Evolutionary conservation across 1,140 invertebrate species (phyloP).

Genomic region (Thaumatotibia leucotreta): DNA sequence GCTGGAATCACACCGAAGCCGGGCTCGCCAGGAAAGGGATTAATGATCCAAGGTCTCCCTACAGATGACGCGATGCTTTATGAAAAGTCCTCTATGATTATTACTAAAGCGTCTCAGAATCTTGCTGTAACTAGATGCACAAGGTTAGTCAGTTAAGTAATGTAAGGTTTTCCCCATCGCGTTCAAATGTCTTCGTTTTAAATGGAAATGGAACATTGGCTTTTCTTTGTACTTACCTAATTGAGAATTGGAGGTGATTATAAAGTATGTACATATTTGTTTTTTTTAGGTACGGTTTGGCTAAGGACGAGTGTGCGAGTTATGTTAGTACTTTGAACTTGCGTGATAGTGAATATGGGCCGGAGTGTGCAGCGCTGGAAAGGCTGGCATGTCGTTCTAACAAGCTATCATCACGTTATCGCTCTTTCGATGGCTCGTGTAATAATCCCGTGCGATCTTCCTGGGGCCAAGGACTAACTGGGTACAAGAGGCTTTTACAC

Average conservation of each 20-base stretch:
- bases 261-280: conserved; percentile 17
- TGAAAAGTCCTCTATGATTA: conserved; percentile 78
- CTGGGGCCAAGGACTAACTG: conserved; percentile 77
- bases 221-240: too few species aligned
- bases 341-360: conserved; percentile 72
- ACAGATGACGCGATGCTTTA: conserved; percentile 77
- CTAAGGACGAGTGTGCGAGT: conserved; percentile 77
- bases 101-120: conserved; percentile 80
- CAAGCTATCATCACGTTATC: conserved; percentile 70
- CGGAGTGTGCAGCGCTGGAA: conserved; percentile 67
- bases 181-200: conserved; percentile 35
- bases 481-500: conserved; percentile 79
- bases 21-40: conserved; percentile 78
- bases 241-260: too few species aligned
- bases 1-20: conserved; percentile 73
- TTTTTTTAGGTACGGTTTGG: conserved; percentile 73
- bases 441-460: conserved; percentile 81
- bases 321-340: conserved; percentile 78
- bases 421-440: conserved; percentile 85
- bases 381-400: conserved; percentile 62
- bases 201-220: conserved; percentile 29
- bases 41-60: conserved; percentile 78
- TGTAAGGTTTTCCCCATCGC: background rate
- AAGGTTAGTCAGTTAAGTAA: conserved; percentile 53
- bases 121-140: conserved; percentile 63